Conservation (phyloP, 2,797 vertebrate species). For the Hippoglossus hippoglossus region DNA sequence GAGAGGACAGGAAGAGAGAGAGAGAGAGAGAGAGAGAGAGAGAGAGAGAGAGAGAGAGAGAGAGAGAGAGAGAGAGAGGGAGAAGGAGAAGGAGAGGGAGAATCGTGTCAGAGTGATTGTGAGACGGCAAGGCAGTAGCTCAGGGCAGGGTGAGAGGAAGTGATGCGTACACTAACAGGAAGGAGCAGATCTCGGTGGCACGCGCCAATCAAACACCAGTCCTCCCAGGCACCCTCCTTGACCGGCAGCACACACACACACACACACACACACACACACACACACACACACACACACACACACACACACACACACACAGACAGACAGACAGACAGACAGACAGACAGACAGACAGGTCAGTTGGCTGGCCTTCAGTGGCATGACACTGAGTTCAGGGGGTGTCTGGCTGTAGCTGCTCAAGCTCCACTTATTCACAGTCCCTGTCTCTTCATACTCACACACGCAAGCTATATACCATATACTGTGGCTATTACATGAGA, state of each 20-base stretch:
- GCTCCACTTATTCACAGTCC: constrained; percentile 28
- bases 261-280: constrained; percentile 17
- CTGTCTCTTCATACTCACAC: constrained; percentile 20
- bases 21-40: constrained; percentile 7
- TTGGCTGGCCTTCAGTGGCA: constrained; percentile 52
- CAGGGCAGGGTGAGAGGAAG: constrained; percentile 78
- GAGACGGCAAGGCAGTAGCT: constrained; percentile 79
- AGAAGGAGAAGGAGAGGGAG: constrained; percentile 56
- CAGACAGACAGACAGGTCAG: constrained; percentile 46
- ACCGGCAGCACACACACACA: constrained; percentile 53
- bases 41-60: constrained; percentile 42
- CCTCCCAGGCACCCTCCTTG: constrained; percentile 66
- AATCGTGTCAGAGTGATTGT: constrained; percentile 77
- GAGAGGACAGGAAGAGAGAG: constrained; percentile 20
- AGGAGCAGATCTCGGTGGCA: constrained; percentile 77
- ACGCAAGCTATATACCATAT: not conserved
- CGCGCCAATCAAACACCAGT: constrained; percentile 83
- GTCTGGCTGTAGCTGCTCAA: constrained; percentile 41
- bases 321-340: constrained; percentile 19
- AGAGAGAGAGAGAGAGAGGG: constrained; percentile 48
- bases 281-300: constrained; percentile 26
- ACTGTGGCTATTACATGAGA: constrained; percentile 5
- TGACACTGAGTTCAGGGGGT: constrained; percentile 43
- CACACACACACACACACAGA: constrained; percentile 14
- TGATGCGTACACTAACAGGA: constrained; percentile 77